Percentiles rank a stretch among this genome's conserved stretches.
Conservation (phyloP, 2,888 invertebrate species). For the Lasius fuliginosus region DNA sequence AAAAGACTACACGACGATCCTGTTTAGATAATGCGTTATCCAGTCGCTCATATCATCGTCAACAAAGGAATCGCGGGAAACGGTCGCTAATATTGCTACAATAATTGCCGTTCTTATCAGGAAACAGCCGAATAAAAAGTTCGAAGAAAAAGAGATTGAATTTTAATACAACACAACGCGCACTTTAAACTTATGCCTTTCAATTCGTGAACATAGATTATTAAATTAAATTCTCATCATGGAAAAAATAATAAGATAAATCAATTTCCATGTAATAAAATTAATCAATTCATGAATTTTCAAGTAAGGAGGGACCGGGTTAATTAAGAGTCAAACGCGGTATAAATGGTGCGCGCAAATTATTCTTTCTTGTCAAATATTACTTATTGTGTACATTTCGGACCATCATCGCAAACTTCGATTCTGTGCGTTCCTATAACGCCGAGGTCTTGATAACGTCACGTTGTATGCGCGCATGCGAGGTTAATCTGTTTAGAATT, state of each 20-base stretch:
- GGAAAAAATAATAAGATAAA: neutral
- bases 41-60: neutral
- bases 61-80: conserved; percentile 34
- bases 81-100: neutral
- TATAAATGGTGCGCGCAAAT: too few species aligned
- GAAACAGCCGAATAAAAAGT: neutral
- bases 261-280: neutral
- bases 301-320: too few species aligned
- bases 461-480: neutral
- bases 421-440: neutral
- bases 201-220: neutral
- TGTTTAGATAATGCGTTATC: conserved; percentile 32
- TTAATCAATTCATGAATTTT: neutral
- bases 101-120: neutral
- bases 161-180: neutral
- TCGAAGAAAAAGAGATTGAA: neutral
- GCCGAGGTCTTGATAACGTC: neutral
- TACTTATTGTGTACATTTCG: too few species aligned
- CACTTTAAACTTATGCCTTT: neutral
- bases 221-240: neutral
- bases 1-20: conserved; percentile 61
- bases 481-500: conserved; percentile 33
- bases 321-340: too few species aligned
- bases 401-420: neutral
- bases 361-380: too few species aligned